Evolutionary conservation across 2,113 vertebrate genomes (phyloP), one percentile per base, ranked within the genome.

Genomic region (Ahaetulla prasina): DNA sequence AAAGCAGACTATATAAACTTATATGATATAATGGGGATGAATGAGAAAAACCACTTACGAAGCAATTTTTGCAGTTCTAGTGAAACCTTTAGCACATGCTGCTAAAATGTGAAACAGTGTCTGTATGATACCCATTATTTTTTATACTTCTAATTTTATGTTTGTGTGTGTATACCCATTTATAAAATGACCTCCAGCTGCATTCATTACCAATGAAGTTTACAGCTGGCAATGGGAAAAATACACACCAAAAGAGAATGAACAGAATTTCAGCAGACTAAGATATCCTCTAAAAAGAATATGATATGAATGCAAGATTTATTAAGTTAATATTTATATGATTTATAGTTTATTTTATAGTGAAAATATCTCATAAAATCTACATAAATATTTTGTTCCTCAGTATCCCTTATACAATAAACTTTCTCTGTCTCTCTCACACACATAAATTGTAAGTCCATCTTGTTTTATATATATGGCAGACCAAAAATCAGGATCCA

Each of bases 61-160:
- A 96, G 92, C 96, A 93, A 97, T 97, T 98, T 97, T 96, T 96
- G 97, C 96, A 96, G 95, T 96, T 96, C 95, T 96, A 96, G 97
- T 96, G 97, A 95, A 60, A 95, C 91, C 86, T 50, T 96, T 96
- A 96, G 97, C 96, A 97, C 97, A 98, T 96, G 97, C 97, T 98
- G 98, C 96, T 98, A 98, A 98, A 97, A 98, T 98, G 98, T 98
- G 98, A 98, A 98, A 98, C 98, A 98, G 97, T 96, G 97, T 98
- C 94, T 95, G 92, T 93, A 43, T 95, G 94, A 97, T 97, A 98
- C 94, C 95, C 96, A 97, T 96, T 68, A 47, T 60, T 57, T 53
- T 11, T 53, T 11, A 57, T 49, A 63, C 49, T 35, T 80, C 35
- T 39, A 80, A 43, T 80, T 80, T 43, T 80, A 43, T 80, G 35